Evolutionary conservation across 23 tunicate species (phyloP), one percentile per base, ranked within the genome.

Genomic region (Ascidia mentula): DNA sequence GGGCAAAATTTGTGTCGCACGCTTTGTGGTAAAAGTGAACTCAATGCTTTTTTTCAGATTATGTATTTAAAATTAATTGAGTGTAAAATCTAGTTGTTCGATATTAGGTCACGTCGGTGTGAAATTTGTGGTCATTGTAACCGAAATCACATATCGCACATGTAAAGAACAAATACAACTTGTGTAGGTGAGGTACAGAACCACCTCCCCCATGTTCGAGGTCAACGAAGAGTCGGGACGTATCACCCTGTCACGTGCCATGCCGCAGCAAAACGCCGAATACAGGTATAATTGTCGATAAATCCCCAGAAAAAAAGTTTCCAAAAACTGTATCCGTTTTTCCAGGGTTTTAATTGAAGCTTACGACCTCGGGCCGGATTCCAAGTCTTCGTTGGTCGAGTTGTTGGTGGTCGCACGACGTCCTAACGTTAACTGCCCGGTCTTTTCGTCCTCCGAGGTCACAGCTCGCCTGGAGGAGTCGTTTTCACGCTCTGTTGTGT

Each of bases 341-440:
- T 32, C 3, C 79, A 88, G 93, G 18, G 42, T 88, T 13, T 26
- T 46, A 6, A 80, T 88, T 24, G 83, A 88, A 82, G 80, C 87
- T 18, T 77, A 76, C 9, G 93, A 88, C 46, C 83, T 70, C 18
- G 93, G 93, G 0, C 37, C 13, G 4, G 83, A 79, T 13, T 69
- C 93, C 6, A 45, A 31, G 40, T 18, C 46, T 4, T 18, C 83
- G 28, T 32, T 72, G n/a, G 69, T 77, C 59, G 76, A 82, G 32
- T 24, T 82, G 31, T 22, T 77, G 20, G 73, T 88, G 38, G 74
- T 36, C 17, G 93, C 73, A 26, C 93, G 86, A 20, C 39, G 31
- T 34, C 86, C 82, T 22, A 86, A 82, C 38, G 69, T 24, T 37
- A 77, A 72, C 60, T 88, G 93, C 45, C 93, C 93, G 0, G 77